Base-by-base conservation (phyloP, 2,113 vertebrate species). In the Microtus montanus region DNA sequence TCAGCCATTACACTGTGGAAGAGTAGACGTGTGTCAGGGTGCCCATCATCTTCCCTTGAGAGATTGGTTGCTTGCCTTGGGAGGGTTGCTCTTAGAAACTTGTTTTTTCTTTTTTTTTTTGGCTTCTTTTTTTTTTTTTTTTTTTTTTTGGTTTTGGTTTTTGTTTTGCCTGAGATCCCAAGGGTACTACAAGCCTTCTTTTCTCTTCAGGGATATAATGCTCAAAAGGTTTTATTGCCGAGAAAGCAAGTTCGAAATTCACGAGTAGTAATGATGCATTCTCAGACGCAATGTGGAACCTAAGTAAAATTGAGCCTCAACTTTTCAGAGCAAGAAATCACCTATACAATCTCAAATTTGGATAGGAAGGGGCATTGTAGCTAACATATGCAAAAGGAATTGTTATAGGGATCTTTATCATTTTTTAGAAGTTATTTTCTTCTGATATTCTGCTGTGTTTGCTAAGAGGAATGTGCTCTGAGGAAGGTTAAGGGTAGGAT, bases 241-340 rank as follows among this genome's bases (percentile, higher is more conserved):
- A 92, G 47, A 94, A 86, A 28, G 35, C 35, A 44, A 89, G 78
- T 75, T 95, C n/a, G 52, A 73, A 88, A 88, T 78, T 90, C 61
- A 82, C 30, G 89, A 82, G 68, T 94, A n/a, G 77, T 74, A 84
- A 58, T n/a, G 15, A 71, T 54, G 82, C 63, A 11, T 41, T 58
- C 63, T 93, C 35, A 93, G 49, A 70, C 5, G 52, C 30, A 85
- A 61, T 66, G 92, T 93, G 22, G 22, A 26, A 85, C 35, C 15
- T 95, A 94, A 90, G 68, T 70, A 28, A 70, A 94, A 77, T 33
- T 61, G 47, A 95, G 66, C n/a, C 82, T 89, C 61, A 92, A 73
- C 93, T 33, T 82, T 93, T 41, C 8, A 14, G 70, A 88, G 87
- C 12, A 93, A 35, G 26, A 93, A 83, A 88, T 83, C 52, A 73